Percentiles rank a stretch among this genome's conserved stretches.
Conservation (phyloP, 2,113 vertebrate species). For the Pterocles orientalis region DNA sequence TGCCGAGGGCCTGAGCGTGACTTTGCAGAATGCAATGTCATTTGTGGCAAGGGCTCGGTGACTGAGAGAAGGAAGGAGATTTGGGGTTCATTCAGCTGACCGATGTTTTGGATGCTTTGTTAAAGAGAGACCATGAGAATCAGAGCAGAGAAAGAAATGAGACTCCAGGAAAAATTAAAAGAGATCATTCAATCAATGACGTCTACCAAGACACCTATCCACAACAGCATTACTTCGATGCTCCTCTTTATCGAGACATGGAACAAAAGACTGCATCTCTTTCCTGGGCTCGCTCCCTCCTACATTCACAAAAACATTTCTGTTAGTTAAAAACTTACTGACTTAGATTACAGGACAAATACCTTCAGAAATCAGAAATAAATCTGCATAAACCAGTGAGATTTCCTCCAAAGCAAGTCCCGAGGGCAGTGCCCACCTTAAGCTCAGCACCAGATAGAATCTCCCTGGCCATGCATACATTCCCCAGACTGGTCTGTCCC, state of each 20-base stretch:
- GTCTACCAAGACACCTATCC: not conserved
- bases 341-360: not conserved
- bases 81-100: not conserved
- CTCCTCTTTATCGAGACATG: not conserved
- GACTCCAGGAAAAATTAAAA: not conserved
- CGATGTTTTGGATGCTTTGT: not conserved
- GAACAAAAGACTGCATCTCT: not conserved
- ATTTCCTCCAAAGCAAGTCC: not conserved
- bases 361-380: not conserved
- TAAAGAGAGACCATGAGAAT: not conserved
- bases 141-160: not conserved
- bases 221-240: accelerated
- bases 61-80: not conserved
- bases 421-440: not conserved
- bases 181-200: not conserved
- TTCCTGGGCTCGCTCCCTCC: not conserved
- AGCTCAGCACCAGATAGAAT: not conserved
- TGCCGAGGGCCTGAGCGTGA: not conserved
- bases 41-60: not conserved
- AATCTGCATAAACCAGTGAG: not conserved
- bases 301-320: not conserved
- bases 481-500: not conserved
- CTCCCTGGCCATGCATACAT: not conserved
- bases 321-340: not conserved
- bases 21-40: not conserved